A percentile compares a stretch with the other conserved stretches of the same genome.
phyloP scores from a whole-genome alignment of 2,888 invertebrate genomes.

The Cryptosula pallasiana region DNA sequence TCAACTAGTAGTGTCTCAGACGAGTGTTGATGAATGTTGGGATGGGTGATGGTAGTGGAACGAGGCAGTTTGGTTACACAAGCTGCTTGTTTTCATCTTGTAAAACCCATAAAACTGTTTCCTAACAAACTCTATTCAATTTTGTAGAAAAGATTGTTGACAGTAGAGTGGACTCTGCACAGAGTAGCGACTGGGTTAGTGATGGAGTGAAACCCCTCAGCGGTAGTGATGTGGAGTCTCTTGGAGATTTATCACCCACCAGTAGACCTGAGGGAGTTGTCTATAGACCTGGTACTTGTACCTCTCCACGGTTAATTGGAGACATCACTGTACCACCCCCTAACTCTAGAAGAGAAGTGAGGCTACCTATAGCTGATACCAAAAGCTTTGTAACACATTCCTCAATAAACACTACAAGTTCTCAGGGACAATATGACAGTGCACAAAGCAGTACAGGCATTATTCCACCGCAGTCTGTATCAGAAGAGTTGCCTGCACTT shows the following conservation, averaged over 20 bases:
- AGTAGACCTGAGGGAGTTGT: background rate
- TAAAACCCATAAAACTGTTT: no score
- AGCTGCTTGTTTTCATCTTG: no score
- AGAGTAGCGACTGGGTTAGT: background rate
- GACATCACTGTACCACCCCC: background rate
- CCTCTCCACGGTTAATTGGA: no score
- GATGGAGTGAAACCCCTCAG: conserved; percentile 14
- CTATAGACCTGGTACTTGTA: background rate
- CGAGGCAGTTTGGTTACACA: no score
- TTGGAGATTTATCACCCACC: background rate
- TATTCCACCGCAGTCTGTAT: background rate
- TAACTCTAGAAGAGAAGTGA: background rate
- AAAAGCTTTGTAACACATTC: background rate
- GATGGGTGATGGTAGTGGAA: no score
- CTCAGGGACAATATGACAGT: no score
- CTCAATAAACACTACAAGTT: background rate
- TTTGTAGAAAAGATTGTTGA: background rate
- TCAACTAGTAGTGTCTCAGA: no score
- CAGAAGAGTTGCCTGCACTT: no score
- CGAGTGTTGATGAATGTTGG: no score
- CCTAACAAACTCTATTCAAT: no score
- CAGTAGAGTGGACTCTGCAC: background rate
- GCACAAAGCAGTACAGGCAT: no score
- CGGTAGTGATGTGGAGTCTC: background rate
- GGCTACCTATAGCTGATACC: background rate